Base-by-base conservation (phyloP, 2,797 vertebrate species). In the Chromis chromis region DNA sequence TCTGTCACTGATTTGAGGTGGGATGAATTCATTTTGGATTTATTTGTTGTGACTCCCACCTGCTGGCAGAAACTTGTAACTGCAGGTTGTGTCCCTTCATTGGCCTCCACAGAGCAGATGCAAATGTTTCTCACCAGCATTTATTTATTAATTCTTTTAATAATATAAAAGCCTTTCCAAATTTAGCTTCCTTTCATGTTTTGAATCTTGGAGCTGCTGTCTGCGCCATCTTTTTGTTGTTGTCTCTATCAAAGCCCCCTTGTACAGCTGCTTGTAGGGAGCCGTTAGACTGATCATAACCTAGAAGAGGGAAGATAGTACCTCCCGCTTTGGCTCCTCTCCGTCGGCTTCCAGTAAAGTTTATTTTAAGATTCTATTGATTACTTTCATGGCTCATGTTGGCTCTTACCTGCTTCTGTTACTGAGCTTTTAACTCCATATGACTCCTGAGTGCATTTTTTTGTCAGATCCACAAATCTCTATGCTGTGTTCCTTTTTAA, bases 61-160 rank as follows among this genome's bases (percentile, higher is more conserved):
- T 88, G 83, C 76, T 85, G 89, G 82, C 17, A 25, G 42, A 31
- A 17, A 39, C 1, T 0, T 58, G 69, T 21, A 69, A 75, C 78
- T 81, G 25, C 75, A 78, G 1, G 0, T 21, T 39, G 11, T 76
- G 85, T 81, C 62, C 74, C 44, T 63, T 56, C 1, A 19, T 53
- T 79, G 76, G 70, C 63, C 64, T 66, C 56, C 24, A 5, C 31
- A 76, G n/a, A 68, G 40, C 3, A 24, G 53, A 54, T 59, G 4
- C 1, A n/a, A 16, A 14, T 27, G 14, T 40, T 17, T 31, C 39
- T 36, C n/a, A 9, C 16, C 31, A 33, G 16, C 11, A n/a, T n/a
- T n/a, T n/a, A n/a, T n/a, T n/a, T n/a, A n/a, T n/a, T n/a, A n/a
- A n/a, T n/a, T n/a, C n/a, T n/a, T 54, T n/a, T 22, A 6, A 19